Conservation (phyloP, 2,888 invertebrate species). For the Microctonus brassicae region DNA sequence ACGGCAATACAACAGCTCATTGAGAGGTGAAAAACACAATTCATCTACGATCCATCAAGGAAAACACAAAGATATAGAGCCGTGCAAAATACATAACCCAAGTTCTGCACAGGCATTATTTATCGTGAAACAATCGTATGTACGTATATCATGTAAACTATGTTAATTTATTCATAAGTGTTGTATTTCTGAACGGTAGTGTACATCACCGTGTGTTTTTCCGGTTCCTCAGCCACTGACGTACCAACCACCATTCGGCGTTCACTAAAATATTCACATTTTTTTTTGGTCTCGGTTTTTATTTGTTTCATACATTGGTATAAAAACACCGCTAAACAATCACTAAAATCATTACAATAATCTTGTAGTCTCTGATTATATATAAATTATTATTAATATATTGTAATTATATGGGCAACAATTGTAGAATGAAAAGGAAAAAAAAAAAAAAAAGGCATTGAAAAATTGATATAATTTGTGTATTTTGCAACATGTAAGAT, state of each 20-base stretch:
- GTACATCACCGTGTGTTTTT: neutral
- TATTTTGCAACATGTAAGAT: no score
- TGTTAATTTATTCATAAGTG: neutral
- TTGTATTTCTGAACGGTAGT: no score
- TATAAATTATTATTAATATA: no score
- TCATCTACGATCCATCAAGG: neutral
- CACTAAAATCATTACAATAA: neutral
- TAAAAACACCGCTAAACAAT: neutral
- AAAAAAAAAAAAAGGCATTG: no score
- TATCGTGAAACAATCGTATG: constrained; percentile 9
- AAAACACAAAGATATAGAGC: neutral
- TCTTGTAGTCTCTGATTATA: no score
- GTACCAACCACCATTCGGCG: neutral
- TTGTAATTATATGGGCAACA: no score
- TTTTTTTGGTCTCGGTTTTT: no score
- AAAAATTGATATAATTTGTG: no score
- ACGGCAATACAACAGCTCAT: neutral
- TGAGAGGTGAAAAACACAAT: neutral
- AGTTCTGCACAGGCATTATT: constrained; percentile 18
- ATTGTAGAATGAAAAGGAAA: no score
- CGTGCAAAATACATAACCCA: neutral
- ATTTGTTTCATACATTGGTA: no score
- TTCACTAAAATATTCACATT: neutral
- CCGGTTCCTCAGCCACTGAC: neutral
- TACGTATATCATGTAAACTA: neutral